Base-by-base conservation (phyloP, 2,113 vertebrate genomes). In the Phycodurus eques region DNA sequence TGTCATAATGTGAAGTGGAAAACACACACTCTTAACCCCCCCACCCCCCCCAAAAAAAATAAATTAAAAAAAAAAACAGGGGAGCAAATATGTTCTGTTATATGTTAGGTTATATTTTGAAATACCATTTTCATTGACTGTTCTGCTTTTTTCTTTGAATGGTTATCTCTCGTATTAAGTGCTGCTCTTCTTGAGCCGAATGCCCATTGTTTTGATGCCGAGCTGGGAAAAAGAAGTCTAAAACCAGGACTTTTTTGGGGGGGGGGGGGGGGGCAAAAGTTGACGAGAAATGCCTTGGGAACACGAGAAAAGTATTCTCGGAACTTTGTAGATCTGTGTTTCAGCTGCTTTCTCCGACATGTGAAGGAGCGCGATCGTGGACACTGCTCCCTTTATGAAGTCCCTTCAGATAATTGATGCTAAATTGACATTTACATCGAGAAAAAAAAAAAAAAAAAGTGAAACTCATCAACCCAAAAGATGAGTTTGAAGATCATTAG, bases 1-100 rank as follows among this genome's bases (percentile, higher is more conserved):
- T 71, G 80, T 86, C 80, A 91, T 94, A 93, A 88, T 91, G 93
- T 87, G 94, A 92, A 94, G 95, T 86, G 72, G 85, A 90, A 89
- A 89, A 85, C 84, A 83, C 79, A 82, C 82, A 86, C 61, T 57
- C 67, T 43, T 46, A 12, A 63, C 42, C 27, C 27, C 27, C 27
- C 27, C 27, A 27, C 27, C 27, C 27, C 27, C 27, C 27, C 27
- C 1, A 27, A 27, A 27, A 35, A 91, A 88, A 91, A 81, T n/a
- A n/a, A n/a, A n/a, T n/a, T n/a, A n/a, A 27, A 27, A 27, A 27
- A 35, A 91, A 88, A 91, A 81, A 89, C n/a, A 51, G 54, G 44
- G 39, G 8, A n/a, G 20, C 61, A 63, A 42, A 63, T 63, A 59
- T 13, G 10, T 11, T n/a, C 22, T 57, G 54, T 59, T 27, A 57